These are phyloP conservation scores for Philopedon plagiatum DNA, from an alignment of 2,888 invertebrate species.

Conservation along the genomic window DNA sequence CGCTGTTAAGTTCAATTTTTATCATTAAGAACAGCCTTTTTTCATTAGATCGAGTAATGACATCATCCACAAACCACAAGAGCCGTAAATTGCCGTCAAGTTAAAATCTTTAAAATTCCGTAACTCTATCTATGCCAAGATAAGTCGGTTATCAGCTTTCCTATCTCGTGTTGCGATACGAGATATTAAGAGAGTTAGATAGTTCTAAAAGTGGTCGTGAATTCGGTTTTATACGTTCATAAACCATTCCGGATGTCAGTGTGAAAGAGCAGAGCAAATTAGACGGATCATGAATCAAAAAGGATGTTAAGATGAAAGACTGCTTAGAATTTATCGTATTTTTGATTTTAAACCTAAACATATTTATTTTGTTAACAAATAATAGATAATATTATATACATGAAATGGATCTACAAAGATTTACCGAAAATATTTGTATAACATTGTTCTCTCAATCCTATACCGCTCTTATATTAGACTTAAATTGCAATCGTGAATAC, in stretches of 20 bases:
- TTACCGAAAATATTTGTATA: no score
- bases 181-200: slow-evolving; percentile 33
- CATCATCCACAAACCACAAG: slow-evolving; percentile 15
- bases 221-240: slow-evolving; percentile 35
- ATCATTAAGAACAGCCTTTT: no score
- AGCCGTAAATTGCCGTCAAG: slow-evolving; percentile 31
- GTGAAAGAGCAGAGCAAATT: slow-evolving; percentile 39
- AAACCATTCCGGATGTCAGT: slow-evolving; percentile 28
- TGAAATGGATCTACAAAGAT: no score
- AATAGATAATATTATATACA: no score
- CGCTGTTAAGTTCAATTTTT: no score
- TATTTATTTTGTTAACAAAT: no score
- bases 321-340: not conserved
- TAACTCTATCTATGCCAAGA: slow-evolving; percentile 34
- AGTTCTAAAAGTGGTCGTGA: slow-evolving; percentile 32
- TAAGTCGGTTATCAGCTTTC: slow-evolving; percentile 29
- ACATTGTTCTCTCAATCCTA: no score
- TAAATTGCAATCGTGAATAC: no score
- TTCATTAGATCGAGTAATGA: no score
- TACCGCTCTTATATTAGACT: no score
- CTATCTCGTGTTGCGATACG: slow-evolving; percentile 17
- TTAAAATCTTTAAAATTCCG: slow-evolving; percentile 37
- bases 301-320: slow-evolving; percentile 12
- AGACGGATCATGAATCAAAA: slow-evolving; percentile 31
- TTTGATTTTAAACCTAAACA: not conserved